Percentiles rank a stretch among this genome's conserved stretches.
Conservation (phyloP, 2,113 vertebrate genomes). For the Zosterops pallidus region DNA sequence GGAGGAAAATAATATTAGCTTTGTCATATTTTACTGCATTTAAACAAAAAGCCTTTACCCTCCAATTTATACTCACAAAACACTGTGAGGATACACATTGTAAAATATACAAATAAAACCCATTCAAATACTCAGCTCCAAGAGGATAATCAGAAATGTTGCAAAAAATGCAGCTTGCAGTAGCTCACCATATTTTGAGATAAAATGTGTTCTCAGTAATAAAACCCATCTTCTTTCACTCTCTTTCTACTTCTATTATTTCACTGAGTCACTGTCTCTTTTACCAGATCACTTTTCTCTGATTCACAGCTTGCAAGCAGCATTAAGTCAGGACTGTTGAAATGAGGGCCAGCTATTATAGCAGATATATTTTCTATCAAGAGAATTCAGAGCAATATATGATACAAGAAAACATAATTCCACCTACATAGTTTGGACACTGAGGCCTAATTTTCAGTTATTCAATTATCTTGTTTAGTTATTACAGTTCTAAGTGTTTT, state of each 20-base stretch:
- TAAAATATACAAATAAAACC: background rate
- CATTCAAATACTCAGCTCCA: background rate
- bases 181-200: background rate
- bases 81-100: background rate
- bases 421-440: background rate
- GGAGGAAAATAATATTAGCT: background rate
- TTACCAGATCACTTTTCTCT: background rate
- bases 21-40: background rate
- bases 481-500: constrained; percentile 52
- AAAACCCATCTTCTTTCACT: background rate
- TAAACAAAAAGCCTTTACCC: background rate
- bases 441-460: constrained; percentile 6
- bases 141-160: background rate
- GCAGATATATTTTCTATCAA: background rate
- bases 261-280: background rate
- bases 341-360: background rate
- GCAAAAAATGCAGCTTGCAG: background rate
- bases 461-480: constrained; percentile 66
- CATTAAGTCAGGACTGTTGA: background rate
- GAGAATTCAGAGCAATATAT: background rate
- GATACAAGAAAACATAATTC: constrained; percentile 9
- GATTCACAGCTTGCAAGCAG: background rate
- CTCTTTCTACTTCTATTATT: background rate
- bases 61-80: background rate
- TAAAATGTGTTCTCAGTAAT: background rate